A percentile compares a stretch with the other conserved stretches of the same genome.
Conservation (phyloP, 2,797 vertebrate species). For the Anisognathus igniventris region DNA sequence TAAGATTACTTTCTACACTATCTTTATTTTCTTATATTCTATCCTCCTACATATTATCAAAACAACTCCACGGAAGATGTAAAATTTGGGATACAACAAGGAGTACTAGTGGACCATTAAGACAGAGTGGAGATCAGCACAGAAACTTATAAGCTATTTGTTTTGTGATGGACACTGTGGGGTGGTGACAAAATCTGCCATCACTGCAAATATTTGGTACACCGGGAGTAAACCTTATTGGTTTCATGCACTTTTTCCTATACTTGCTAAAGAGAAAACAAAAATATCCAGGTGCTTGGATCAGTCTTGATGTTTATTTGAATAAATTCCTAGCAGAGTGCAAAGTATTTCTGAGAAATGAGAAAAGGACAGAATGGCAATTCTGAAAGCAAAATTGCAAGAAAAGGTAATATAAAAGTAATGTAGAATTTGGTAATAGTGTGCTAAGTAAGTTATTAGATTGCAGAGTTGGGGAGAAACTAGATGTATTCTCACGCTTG, state of each 20-base stretch:
- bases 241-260: neutral
- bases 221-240: neutral
- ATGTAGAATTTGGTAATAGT: conserved; percentile 21
- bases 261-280: neutral
- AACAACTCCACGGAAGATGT: neutral
- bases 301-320: neutral
- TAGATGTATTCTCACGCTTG: conserved; percentile 26
- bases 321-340: neutral
- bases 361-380: conserved; percentile 31
- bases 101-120: neutral
- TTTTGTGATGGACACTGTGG: neutral
- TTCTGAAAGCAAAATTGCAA: conserved; percentile 58
- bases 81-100: neutral
- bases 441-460: conserved; percentile 63
- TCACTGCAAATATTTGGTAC: neutral
- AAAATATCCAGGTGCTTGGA: neutral
- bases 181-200: neutral
- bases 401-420: conserved; percentile 47
- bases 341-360: conserved; percentile 29
- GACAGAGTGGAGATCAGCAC: neutral
- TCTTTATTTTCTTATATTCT: too few relatives aligned
- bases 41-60: neutral
- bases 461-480: conserved; percentile 10
- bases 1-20: too few relatives aligned
- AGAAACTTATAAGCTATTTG: neutral